Base-by-base conservation (phyloP, 2,888 invertebrate genomes). In the Drosophila limbata region DNA sequence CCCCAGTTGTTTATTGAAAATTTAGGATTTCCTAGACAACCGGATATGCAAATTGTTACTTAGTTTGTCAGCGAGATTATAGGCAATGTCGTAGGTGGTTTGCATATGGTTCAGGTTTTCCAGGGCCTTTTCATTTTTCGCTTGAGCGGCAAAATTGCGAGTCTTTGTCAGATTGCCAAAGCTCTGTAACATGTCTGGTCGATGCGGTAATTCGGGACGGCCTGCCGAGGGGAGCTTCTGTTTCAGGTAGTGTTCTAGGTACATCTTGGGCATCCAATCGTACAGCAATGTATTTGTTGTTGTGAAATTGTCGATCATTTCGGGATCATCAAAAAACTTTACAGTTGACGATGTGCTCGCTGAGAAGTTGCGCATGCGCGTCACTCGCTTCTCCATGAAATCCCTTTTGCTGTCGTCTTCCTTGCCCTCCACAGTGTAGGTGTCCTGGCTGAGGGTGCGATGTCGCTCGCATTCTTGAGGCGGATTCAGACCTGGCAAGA, bases 91-190 rank as follows among this genome's bases (percentile, higher is more conserved):
- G 42, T 82, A 81, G 3, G 72, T 69, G 9, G 79, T 77, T 33
- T 59, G 65, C 64, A 56, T 63, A 2, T 35, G 39, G 0, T 21
- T n/a, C 1, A 40, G n/a, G 0, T 62, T 17, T 0, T 56, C 52
- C 9, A 63, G 4, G 0, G 33, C n/a, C 25, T 21, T 42, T 10
- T 61, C 44, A 25, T 33, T 39, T 17, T 59, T 60, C 0, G 25
- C 4, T 2, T 39, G 42, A 15, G 50, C 17, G 5, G 52, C 33
- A 40, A 56, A 63, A n/a, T 69, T 47, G 17, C 33, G 40, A 1
- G 69, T 72, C 39, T 48, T 73, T 1, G 81, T 75, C 0, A 69
- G 64, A 50, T 86, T 84, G 5, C 86, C 84, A 17, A 61, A 84
- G 42, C 56, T 42, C n/a, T 72, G 68, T 53, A 84, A 28, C 44